Percentiles rank a stretch among this genome's conserved stretches.
Conservation (phyloP, 2,888 invertebrate genomes). For the Pachydiplax longipennis region DNA sequence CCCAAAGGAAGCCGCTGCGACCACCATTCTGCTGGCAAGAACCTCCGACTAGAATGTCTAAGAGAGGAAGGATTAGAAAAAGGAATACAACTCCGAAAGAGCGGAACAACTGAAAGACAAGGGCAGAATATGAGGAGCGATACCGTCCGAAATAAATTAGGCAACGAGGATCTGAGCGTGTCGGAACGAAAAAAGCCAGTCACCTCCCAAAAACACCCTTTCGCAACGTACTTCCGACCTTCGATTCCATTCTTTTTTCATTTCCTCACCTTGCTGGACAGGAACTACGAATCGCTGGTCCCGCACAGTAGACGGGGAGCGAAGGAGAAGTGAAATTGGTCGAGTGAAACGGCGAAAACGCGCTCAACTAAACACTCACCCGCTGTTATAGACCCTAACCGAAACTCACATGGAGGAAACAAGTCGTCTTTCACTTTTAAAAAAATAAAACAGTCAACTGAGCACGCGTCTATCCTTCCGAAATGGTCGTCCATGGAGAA, state of each 20-base stretch:
- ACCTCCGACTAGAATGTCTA: no score
- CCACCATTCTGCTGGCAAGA: no score
- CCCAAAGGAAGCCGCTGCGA: no score
- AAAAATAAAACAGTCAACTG: no score
- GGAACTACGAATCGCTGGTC: neutral
- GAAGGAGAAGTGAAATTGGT: neutral
- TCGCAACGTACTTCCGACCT: neutral
- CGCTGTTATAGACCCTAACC: neutral
- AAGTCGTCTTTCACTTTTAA: no score
- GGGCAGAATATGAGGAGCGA: neutral
- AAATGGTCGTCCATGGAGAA: no score
- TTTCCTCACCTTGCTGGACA: neutral
- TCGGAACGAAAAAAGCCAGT: neutral
- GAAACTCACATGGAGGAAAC: no score
- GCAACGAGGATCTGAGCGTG: neutral
- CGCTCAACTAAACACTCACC: neutral
- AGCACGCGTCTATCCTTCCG: no score
- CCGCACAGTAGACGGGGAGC: neutral
- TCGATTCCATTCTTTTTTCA: neutral
- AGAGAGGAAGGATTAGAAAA: neutral
- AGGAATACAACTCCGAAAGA: neutral
- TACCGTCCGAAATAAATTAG: neutral
- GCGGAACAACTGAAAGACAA: neutral
- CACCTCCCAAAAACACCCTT: neutral
- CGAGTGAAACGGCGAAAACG: neutral